Percentiles rank a stretch among this genome's conserved stretches.
Evolutionary conservation across 2,888 invertebrate species (phyloP).

Genomic region (Thymelicus sylvestris): DNA sequence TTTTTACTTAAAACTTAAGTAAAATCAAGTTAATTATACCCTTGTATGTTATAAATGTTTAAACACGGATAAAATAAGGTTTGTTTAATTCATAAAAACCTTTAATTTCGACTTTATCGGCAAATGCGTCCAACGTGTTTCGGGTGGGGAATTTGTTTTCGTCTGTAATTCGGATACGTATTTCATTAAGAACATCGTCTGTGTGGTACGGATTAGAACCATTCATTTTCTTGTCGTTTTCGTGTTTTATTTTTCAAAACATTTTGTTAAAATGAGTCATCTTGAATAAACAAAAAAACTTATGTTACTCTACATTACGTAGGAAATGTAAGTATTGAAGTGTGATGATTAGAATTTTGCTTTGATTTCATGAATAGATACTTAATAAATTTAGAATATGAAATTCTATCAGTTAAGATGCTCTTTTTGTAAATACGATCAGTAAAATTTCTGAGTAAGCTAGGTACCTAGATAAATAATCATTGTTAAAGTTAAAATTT

Average conservation of each 20-base stretch:
- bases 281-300: background rate
- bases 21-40: background rate
- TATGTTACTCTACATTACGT: no score
- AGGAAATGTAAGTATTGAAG: no score
- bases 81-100: constrained; percentile 8
- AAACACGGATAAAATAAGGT: background rate
- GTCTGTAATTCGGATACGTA: constrained; percentile 10
- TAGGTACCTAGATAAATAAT: no score
- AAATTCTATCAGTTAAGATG: no score
- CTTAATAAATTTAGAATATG: no score
- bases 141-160: constrained; percentile 27
- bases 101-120: background rate
- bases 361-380: no score
- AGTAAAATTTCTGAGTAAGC: no score
- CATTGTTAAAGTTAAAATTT: no score
- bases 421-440: no score
- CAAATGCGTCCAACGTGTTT: constrained; percentile 13
- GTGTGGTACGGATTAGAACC: background rate
- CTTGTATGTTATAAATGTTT: no score
- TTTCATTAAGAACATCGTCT: constrained; percentile 4
- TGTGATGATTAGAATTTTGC: no score
- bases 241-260: background rate
- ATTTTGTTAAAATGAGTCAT: no score
- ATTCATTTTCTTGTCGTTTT: background rate
- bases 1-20: constrained; percentile 18